Evolutionary conservation across 2,888 invertebrate species (phyloP).

Genomic region (Alsophila aescularia): DNA sequence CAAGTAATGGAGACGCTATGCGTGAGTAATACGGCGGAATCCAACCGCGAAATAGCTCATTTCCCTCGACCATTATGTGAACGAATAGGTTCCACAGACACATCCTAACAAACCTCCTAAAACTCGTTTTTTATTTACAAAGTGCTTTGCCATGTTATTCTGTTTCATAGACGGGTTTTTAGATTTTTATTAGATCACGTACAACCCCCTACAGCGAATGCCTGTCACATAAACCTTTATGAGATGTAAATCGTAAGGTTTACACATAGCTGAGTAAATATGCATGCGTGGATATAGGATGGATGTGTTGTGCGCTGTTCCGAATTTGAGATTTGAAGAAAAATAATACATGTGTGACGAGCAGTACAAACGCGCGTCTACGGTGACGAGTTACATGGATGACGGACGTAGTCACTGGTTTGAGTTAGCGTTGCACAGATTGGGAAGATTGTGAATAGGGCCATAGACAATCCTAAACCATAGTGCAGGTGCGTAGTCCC

Average conservation of each 20-base stretch:
- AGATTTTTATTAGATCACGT: constrained; percentile 49
- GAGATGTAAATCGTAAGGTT: constrained; percentile 29
- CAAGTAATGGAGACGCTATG: constrained; percentile 46
- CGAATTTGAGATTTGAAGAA: constrained; percentile 3
- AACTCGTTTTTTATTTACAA: constrained; percentile 46
- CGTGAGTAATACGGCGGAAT: constrained; percentile 52
- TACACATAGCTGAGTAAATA: constrained; percentile 12
- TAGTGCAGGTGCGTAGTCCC: no score
- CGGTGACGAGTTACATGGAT: no score
- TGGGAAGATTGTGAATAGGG: no score
- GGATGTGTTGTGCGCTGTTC: constrained; percentile 5
- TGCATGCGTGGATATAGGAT: neutral
- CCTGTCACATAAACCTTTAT: constrained; percentile 25
- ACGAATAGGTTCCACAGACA: constrained; percentile 48
- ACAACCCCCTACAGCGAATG: constrained; percentile 30
- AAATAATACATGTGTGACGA: neutral
- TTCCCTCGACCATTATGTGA: constrained; percentile 55
- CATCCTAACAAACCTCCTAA: constrained; percentile 53
- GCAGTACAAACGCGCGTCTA: no score
- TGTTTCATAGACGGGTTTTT: constrained; percentile 39
- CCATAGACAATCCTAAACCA: no score
- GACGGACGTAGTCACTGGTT: no score
- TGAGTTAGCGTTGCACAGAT: no score
- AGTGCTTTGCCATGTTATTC: constrained; percentile 39
- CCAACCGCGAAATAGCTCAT: constrained; percentile 66